These are phyloP conservation scores for Onychomys arenicola DNA, from an alignment of 2,797 vertebrate species.

Conservation along the genomic window DNA sequence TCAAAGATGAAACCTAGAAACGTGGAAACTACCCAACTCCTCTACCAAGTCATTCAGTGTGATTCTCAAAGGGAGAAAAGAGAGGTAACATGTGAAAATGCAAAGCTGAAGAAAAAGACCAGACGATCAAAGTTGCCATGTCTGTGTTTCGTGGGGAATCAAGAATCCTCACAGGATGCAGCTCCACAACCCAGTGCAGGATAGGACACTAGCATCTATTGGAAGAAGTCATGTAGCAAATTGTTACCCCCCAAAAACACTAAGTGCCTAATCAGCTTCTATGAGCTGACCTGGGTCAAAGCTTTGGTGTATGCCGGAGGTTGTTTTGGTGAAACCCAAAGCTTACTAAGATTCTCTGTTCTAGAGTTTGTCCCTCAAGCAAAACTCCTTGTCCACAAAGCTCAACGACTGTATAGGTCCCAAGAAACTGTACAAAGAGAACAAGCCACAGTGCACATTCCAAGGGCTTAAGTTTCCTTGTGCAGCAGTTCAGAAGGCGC, in stretches of 20 bases:
- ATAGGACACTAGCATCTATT: too few relatives aligned
- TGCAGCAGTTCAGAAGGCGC: slow-evolving; percentile 74
- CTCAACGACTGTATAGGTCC: slow-evolving; percentile 75
- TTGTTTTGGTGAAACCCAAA: slow-evolving; percentile 69
- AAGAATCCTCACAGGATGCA: too few relatives aligned
- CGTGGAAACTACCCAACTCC: slow-evolving; percentile 21
- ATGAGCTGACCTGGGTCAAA: slow-evolving; percentile 74
- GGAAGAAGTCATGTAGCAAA: too few relatives aligned
- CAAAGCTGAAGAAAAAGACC: too few relatives aligned
- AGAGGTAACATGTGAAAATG: too few relatives aligned
- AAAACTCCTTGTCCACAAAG: slow-evolving; percentile 65
- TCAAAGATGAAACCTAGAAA: slow-evolving; percentile 67
- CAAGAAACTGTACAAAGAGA: slow-evolving; percentile 78
- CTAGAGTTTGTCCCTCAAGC: slow-evolving; percentile 45
- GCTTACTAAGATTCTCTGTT: slow-evolving; percentile 66
- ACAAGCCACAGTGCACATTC: slow-evolving; percentile 56
- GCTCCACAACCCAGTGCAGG: not conserved
- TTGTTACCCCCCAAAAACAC: not conserved
- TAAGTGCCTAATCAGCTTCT: slow-evolving; percentile 77
- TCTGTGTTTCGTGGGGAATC: too few relatives aligned
- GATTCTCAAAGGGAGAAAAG: slow-evolving; percentile 47
- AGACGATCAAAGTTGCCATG: too few relatives aligned
- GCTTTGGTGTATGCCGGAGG: slow-evolving; percentile 76
- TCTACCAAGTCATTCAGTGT: slow-evolving; percentile 42
- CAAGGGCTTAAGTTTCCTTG: slow-evolving; percentile 58